These are phyloP conservation scores for Champsocephalus esox DNA, from an alignment of 2,797 vertebrate genomes.

Conservation along the genomic window DNA sequence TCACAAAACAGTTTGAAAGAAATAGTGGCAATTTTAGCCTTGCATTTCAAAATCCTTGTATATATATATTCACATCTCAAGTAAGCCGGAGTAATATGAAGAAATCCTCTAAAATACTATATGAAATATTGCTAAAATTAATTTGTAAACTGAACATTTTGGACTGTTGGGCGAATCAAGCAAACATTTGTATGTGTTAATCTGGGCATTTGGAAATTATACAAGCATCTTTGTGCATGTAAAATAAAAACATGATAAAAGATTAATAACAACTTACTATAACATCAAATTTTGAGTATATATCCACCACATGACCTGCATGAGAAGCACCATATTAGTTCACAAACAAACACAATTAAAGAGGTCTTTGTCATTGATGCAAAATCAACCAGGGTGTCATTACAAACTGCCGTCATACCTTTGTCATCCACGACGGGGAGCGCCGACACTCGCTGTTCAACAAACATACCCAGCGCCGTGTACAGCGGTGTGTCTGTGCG, in stretches of 20 bases:
- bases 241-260: neutral
- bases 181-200: neutral
- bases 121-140: neutral
- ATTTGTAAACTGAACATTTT: neutral
- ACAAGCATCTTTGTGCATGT: no score
- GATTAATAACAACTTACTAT: slow-evolving; percentile 90
- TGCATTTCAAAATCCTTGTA: neutral
- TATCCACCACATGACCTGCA: slow-evolving; percentile 95
- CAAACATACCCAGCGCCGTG: slow-evolving; percentile 96
- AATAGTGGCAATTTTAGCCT: neutral
- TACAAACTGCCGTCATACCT: slow-evolving; percentile 80
- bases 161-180: neutral
- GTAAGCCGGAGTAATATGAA: neutral
- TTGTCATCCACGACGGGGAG: slow-evolving; percentile 96
- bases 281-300: slow-evolving; percentile 99
- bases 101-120: neutral
- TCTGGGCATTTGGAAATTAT: neutral
- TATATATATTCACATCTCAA: no score
- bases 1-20: neutral
- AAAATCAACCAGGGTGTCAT: slow-evolving; percentile 17
- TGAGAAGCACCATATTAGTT: slow-evolving; percentile 27
- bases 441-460: slow-evolving; percentile 95
- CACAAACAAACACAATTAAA: neutral
- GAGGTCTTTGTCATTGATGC: slow-evolving; percentile 6
- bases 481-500: slow-evolving; percentile 93